These are phyloP conservation scores for Pandion haliaetus DNA, from an alignment of 2,113 vertebrate genomes.

Conservation along the genomic window DNA sequence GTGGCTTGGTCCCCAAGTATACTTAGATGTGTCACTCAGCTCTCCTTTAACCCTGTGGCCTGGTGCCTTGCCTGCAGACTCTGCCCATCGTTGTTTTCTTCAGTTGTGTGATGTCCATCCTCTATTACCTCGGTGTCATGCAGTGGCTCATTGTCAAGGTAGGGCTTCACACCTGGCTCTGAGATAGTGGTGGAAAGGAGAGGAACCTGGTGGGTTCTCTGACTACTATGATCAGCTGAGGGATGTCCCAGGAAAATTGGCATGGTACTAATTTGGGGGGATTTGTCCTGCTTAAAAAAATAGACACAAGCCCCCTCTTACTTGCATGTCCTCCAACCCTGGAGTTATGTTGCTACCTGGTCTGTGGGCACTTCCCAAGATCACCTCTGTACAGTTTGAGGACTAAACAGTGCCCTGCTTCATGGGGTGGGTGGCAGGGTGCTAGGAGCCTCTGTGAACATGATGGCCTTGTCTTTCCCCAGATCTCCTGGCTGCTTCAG, in stretches of 20 bases:
- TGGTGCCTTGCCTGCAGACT: slow-evolving; percentile 64
- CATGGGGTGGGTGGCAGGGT: not conserved
- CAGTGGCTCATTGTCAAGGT: slow-evolving; percentile 95
- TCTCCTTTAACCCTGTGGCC: not conserved
- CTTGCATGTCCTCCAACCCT: not conserved
- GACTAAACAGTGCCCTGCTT: not conserved
- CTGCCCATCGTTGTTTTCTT: slow-evolving; percentile 93
- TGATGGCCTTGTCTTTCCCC: not conserved
- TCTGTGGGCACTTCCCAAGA: not conserved
- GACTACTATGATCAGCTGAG: not conserved
- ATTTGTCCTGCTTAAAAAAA: not conserved
- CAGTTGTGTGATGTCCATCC: slow-evolving; percentile 91
- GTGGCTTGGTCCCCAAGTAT: not conserved
- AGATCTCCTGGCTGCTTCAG: slow-evolving; percentile 95
- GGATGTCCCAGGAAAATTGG: not conserved
- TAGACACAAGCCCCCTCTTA: not conserved
- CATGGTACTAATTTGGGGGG: not conserved
- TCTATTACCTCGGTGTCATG: slow-evolving; percentile 90
- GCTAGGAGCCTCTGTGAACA: not conserved
- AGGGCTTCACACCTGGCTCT: not conserved
- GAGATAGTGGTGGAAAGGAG: not conserved
- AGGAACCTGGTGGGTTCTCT: not conserved
- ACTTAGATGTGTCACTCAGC: not conserved
- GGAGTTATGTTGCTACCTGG: not conserved
- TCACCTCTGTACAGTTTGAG: not conserved